Evolutionary conservation across 2,113 vertebrate species (phyloP).

Genomic region (Tretioscincus oriximinensis): DNA sequence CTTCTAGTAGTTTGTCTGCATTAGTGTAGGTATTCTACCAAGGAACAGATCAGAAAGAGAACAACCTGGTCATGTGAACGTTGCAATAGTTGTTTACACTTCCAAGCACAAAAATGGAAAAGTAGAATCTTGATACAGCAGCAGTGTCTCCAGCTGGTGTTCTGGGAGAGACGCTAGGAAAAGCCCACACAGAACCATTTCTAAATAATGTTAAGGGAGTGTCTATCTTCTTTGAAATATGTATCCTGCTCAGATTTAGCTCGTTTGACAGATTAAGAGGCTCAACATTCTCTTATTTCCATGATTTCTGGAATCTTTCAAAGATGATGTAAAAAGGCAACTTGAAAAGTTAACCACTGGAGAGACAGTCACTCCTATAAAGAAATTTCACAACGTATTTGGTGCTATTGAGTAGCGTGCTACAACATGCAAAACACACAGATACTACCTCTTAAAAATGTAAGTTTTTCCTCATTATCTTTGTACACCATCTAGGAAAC

Average conservation of each 20-base stretch:
- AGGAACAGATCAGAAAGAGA: slow-evolving; percentile 65
- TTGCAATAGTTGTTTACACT: slow-evolving; percentile 33
- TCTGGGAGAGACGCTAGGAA: slow-evolving; percentile 28
- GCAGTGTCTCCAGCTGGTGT: slow-evolving; percentile 30
- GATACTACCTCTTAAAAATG: slow-evolving; percentile 41
- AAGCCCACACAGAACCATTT: slow-evolving; percentile 24
- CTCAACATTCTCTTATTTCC: slow-evolving; percentile 47
- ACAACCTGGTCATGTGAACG: slow-evolving; percentile 42
- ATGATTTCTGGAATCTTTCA: slow-evolving; percentile 62
- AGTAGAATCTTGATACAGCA: slow-evolving; percentile 43
- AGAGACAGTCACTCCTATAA: not conserved
- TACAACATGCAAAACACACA: slow-evolving; percentile 14
- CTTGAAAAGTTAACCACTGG: slow-evolving; percentile 34
- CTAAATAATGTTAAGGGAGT: slow-evolving; percentile 22
- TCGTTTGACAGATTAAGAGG: slow-evolving; percentile 36
- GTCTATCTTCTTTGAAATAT: slow-evolving; percentile 50
- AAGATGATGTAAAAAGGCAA: slow-evolving; percentile 52
- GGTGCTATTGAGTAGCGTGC: not conserved
- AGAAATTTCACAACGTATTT: not conserved
- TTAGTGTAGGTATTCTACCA: slow-evolving; percentile 96
- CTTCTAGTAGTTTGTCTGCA: slow-evolving; percentile 97
- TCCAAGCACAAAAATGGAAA: slow-evolving; percentile 33
- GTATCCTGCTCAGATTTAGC: slow-evolving; percentile 30
- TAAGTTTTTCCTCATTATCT: slow-evolving; percentile 23
- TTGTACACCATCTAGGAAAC: slow-evolving; percentile 21